These are phyloP conservation scores for Melanotus villosus DNA, from an alignment of 2,888 invertebrate genomes.

Conservation along the genomic window DNA sequence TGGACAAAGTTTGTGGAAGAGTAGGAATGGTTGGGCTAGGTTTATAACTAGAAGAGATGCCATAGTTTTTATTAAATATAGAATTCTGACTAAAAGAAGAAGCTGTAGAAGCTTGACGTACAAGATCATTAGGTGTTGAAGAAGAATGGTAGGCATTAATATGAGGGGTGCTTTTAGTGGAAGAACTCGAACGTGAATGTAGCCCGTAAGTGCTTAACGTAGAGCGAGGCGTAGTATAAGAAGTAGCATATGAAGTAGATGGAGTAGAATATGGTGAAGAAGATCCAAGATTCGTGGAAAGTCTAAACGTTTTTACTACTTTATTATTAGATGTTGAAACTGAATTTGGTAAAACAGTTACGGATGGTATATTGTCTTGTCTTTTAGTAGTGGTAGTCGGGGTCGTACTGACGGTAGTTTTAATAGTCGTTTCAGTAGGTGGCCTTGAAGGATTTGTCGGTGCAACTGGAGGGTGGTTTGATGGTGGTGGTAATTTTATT, in stretches of 20 bases:
- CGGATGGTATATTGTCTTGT: slow-evolving; percentile 45
- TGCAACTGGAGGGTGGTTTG: slow-evolving; percentile 48
- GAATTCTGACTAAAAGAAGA: slow-evolving; percentile 60
- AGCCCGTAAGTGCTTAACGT: slow-evolving; percentile 1
- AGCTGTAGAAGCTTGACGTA: slow-evolving; percentile 60
- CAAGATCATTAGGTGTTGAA: slow-evolving; percentile 55
- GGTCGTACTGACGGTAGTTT: slow-evolving; percentile 51
- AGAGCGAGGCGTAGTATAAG: slow-evolving; percentile 20
- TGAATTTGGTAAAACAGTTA: slow-evolving; percentile 63
- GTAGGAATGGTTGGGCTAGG: slow-evolving; percentile 41
- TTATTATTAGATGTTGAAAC: slow-evolving; percentile 54
- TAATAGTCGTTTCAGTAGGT: slow-evolving; percentile 24
- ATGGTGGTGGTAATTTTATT: slow-evolving; percentile 81
- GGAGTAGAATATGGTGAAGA: slow-evolving; percentile 2
- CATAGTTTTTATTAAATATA: slow-evolving; percentile 51
- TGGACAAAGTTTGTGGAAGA: neutral
- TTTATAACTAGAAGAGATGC: slow-evolving; percentile 40
- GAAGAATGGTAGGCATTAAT: neutral
- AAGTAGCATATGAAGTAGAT: neutral
- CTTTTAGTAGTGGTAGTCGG: slow-evolving; percentile 44
- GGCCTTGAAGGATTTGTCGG: slow-evolving; percentile 2
- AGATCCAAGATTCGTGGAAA: slow-evolving; percentile 37
- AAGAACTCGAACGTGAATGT: neutral
- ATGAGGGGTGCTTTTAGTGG: slow-evolving; percentile 13
- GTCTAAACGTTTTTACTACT: slow-evolving; percentile 34